Conservation (phyloP, 2,797 vertebrate species). For the Halcyon leucocephala region DNA sequence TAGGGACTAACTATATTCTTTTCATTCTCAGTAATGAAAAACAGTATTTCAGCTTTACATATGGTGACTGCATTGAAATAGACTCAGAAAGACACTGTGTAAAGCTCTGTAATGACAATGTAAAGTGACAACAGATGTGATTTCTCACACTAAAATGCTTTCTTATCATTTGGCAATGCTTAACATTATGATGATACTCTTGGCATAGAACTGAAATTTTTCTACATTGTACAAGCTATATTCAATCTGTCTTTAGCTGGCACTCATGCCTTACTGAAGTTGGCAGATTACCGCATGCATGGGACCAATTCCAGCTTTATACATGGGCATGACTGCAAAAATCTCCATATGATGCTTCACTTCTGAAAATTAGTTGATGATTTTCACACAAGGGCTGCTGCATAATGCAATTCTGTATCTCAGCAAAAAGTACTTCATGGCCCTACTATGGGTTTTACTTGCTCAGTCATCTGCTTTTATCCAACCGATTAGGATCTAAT, state of each 20-base stretch:
- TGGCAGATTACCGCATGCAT: constrained; percentile 21
- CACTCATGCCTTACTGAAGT: background rate
- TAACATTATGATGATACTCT: constrained; percentile 40
- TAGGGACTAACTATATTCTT: background rate
- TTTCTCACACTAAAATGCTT: constrained; percentile 38
- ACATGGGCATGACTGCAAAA: constrained; percentile 27
- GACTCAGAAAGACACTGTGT: background rate
- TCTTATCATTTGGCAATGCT: constrained; percentile 55
- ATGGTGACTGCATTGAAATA: background rate
- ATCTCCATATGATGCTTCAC: constrained; percentile 30
- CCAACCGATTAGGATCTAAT: background rate
- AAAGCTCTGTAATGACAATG: background rate
- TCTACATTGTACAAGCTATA: constrained; percentile 27
- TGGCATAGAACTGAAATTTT: constrained; percentile 36
- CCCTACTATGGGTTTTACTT: background rate
- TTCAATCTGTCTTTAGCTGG: constrained; percentile 49
- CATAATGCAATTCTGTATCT: background rate
- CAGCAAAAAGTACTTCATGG: background rate
- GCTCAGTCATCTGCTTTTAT: constrained; percentile 9
- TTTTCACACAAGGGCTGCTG: background rate
- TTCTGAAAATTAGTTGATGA: constrained; percentile 32
- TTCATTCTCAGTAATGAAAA: background rate
- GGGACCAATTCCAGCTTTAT: constrained; percentile 28
- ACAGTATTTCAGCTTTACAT: background rate
- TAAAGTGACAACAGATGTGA: constrained; percentile 60